Evolutionary conservation across 1,140 invertebrate species (phyloP).

Genomic region (Hyles vespertilio): DNA sequence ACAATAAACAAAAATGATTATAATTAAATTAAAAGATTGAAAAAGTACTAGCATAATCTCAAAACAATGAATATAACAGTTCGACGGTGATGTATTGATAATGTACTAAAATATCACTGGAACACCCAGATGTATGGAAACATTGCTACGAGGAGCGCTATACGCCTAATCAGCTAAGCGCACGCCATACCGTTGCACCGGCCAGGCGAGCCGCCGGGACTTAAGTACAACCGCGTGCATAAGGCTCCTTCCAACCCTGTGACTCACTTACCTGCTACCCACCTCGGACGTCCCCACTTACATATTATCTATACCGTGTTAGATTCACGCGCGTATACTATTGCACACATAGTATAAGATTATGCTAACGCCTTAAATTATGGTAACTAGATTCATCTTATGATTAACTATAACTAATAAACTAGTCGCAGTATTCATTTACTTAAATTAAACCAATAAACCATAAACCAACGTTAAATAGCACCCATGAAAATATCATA

Average conservation of each 20-base stretch:
- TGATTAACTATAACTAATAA: slow-evolving; percentile 38
- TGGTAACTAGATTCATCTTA: slow-evolving; percentile 63
- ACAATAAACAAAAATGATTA: slow-evolving; percentile 58
- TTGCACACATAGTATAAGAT: slow-evolving; percentile 66
- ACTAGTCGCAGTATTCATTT: slow-evolving; percentile 40
- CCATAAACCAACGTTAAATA: slow-evolving; percentile 70
- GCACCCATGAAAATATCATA: slow-evolving; percentile 70
- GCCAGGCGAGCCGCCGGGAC: slow-evolving; percentile 5
- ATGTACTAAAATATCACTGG: slow-evolving; percentile 8
- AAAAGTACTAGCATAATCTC: slow-evolving; percentile 60
- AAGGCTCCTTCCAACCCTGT: slow-evolving; percentile 46
- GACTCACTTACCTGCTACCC: slow-evolving; percentile 11
- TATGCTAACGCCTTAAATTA: slow-evolving; percentile 57
- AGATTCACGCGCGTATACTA: slow-evolving; percentile 47
- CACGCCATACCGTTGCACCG: slow-evolving; percentile 28
- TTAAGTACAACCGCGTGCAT: slow-evolving; percentile 36
- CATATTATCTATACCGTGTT: slow-evolving; percentile 7
- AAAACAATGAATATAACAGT: slow-evolving; percentile 32
- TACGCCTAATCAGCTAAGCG: slow-evolving; percentile 11
- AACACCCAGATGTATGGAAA: slow-evolving; percentile 7
- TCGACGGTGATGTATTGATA: slow-evolving; percentile 25
- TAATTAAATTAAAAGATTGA: slow-evolving; percentile 24
- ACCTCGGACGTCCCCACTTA: background rate
- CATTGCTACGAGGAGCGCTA: slow-evolving; percentile 6
- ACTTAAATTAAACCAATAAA: slow-evolving; percentile 43